A percentile compares a stretch with the other conserved stretches of the same genome.
phyloP scores from a whole-genome alignment of 2,797 vertebrate species.

The Hafferia zeledoni region DNA sequence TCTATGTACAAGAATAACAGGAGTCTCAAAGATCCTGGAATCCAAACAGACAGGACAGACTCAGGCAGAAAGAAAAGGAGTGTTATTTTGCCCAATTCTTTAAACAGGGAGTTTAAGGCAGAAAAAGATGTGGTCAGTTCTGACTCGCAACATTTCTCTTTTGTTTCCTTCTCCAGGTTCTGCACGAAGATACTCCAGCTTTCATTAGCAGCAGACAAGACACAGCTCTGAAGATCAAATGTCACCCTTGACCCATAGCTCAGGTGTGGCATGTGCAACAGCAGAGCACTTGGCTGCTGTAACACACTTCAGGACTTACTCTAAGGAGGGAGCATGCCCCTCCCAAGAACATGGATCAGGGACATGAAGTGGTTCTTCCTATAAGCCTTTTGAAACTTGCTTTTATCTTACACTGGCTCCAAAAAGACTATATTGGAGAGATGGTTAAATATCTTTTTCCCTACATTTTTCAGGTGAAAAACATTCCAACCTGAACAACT shows the following conservation, averaged over 20 bases:
- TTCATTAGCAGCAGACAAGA: background rate
- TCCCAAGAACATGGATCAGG: background rate
- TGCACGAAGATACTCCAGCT: background rate
- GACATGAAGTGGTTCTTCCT: background rate
- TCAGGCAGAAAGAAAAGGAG: background rate
- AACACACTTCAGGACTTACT: background rate
- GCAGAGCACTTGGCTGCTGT: background rate
- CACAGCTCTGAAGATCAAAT: background rate
- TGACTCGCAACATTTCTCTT: background rate
- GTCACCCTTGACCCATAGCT: background rate
- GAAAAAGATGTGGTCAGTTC: background rate
- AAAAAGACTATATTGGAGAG: background rate
- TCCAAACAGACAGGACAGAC: background rate
- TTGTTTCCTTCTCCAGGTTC: background rate
- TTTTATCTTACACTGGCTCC: background rate
- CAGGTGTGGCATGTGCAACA: background rate
- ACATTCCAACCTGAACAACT: background rate
- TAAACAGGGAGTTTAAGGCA: background rate
- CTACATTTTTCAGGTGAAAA: background rate
- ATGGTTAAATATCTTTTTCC: background rate
- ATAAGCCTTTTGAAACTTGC: background rate
- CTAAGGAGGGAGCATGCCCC: fast-evolving
- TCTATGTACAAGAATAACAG: background rate
- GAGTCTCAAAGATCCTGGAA: background rate
- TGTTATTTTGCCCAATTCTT: background rate